Conservation (phyloP, 2,113 vertebrate genomes). For the Callipepla squamata region DNA sequence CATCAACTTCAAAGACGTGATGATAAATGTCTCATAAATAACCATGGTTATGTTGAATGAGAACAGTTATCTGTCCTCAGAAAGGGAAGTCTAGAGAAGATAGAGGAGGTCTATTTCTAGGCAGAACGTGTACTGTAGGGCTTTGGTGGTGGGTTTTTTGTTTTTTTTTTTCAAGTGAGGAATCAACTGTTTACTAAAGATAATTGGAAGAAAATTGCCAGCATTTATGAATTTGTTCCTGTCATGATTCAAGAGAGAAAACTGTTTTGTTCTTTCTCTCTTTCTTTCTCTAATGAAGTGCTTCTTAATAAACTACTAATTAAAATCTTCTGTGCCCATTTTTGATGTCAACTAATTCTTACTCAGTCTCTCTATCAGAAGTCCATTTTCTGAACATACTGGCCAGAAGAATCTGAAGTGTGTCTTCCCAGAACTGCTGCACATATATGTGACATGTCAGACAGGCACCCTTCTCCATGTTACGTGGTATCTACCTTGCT, state of each 20-base stretch:
- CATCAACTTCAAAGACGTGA: slow-evolving; percentile 2
- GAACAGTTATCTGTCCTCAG: background rate
- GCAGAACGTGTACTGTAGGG: background rate
- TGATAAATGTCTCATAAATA: slow-evolving; percentile 27
- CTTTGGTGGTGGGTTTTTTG: background rate
- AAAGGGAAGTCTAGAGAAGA: background rate
- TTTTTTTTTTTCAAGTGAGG: background rate
- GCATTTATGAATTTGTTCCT: slow-evolving; percentile 39
- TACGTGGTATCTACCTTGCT: background rate
- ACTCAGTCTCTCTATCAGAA: background rate
- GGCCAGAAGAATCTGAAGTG: background rate
- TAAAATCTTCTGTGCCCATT: background rate
- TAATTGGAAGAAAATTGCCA: slow-evolving; percentile 56
- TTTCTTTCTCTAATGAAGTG: slow-evolving; percentile 49
- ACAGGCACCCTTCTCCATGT: rapidly evolving
- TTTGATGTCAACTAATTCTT: background rate
- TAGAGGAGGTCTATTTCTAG: background rate
- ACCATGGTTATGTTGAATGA: background rate
- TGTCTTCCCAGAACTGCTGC: background rate
- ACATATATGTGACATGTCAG: rapidly evolving
- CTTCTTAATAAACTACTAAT: slow-evolving; percentile 44
- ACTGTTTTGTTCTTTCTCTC: slow-evolving; percentile 43
- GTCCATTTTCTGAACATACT: background rate
- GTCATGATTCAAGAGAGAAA: slow-evolving; percentile 40
- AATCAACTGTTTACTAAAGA: slow-evolving; percentile 31